Evolutionary conservation across 2,888 invertebrate genomes (phyloP).

Genomic region (Polymixis flavicincta): DNA sequence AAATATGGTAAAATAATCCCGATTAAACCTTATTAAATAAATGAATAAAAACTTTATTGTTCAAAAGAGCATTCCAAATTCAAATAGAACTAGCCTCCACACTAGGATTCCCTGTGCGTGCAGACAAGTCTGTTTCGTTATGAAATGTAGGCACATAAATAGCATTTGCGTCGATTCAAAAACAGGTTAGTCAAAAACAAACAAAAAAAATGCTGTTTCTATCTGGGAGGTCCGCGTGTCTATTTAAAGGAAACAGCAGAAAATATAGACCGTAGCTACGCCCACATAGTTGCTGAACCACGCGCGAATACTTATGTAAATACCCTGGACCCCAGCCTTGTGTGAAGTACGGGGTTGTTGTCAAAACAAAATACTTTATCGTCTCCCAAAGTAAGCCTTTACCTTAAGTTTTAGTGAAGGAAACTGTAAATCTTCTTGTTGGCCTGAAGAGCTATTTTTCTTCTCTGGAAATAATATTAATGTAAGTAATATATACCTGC

Average conservation of each 20-base stretch:
- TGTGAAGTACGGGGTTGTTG: conserved; percentile 20
- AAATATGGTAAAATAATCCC: neutral
- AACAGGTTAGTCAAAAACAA: conserved; percentile 1
- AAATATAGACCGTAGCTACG: conserved; percentile 33
- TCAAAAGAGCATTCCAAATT: neutral
- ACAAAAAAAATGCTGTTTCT: neutral
- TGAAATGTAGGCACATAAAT: neutral
- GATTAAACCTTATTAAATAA: neutral
- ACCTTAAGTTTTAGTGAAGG: conserved; percentile 33
- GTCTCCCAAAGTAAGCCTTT: conserved; percentile 19
- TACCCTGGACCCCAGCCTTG: conserved; percentile 12
- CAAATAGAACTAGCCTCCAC: neutral
- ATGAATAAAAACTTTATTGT: neutral
- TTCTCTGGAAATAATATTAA: neutral
- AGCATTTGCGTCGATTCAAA: neutral
- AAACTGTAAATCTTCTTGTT: conserved; percentile 41
- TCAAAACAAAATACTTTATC: conserved; percentile 42
- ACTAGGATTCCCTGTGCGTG: neutral
- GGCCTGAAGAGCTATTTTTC: conserved; percentile 21
- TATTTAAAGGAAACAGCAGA: conserved; percentile 23
- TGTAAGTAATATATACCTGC: neutral
- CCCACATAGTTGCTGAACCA: conserved; percentile 38
- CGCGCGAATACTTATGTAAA: conserved; percentile 45
- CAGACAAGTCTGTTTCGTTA: neutral
- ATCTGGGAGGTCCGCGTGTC: neutral